Conservation (phyloP, 2,888 invertebrate genomes). For the Tetramorium bicarinatum region DNA sequence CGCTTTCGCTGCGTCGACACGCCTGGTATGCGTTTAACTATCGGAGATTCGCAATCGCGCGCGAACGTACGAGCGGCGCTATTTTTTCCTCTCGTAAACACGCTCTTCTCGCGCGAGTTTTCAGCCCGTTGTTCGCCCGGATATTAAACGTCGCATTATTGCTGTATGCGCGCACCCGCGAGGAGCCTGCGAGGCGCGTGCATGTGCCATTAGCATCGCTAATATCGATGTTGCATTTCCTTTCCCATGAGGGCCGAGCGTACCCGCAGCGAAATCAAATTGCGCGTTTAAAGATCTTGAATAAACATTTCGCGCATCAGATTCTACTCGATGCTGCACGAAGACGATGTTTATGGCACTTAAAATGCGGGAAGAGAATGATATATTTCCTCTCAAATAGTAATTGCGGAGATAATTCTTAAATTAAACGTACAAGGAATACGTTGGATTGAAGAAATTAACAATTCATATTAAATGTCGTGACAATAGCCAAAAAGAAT, state of each 20-base stretch:
- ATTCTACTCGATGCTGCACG: background rate
- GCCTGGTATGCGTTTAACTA: slow-evolving; percentile 63
- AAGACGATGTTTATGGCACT: background rate
- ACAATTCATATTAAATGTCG: background rate
- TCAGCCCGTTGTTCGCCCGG: slow-evolving; percentile 20
- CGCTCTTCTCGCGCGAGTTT: slow-evolving; percentile 23
- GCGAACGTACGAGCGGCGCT: slow-evolving; percentile 3
- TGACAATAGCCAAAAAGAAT: background rate
- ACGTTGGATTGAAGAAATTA: background rate
- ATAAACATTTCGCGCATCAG: background rate
- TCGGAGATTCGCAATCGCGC: slow-evolving; percentile 55
- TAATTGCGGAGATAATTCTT: background rate
- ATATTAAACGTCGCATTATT: slow-evolving; percentile 50
- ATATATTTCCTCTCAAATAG: background rate
- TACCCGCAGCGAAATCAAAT: slow-evolving; percentile 10
- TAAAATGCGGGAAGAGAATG: background rate
- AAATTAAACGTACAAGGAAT: background rate
- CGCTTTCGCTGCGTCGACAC: slow-evolving; percentile 67
- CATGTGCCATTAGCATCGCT: slow-evolving; percentile 32
- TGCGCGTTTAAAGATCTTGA: slow-evolving; percentile 26
- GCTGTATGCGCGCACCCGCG: background rate
- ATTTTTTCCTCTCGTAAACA: slow-evolving; percentile 33
- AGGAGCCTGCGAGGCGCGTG: slow-evolving; percentile 2
- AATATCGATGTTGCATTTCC: slow-evolving; percentile 14
- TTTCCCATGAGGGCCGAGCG: background rate